Conservation (phyloP, 2,888 invertebrate species). For the Furcula furcula region DNA sequence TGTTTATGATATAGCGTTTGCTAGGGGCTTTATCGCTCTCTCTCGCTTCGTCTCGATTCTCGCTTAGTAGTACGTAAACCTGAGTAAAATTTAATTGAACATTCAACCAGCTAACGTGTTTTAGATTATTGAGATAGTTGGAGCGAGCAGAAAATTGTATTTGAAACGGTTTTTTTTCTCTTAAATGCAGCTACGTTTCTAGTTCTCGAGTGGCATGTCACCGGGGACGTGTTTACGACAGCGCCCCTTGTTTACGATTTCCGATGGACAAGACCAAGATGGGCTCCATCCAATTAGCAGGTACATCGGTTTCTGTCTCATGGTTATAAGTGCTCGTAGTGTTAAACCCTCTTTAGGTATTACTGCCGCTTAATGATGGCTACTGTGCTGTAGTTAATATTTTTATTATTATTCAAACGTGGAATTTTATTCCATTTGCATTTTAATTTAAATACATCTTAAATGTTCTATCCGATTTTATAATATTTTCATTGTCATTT, state of each 20-base stretch:
- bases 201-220: constrained; percentile 22
- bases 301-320: constrained; percentile 35
- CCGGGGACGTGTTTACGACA: constrained; percentile 34
- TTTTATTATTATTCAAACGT: too few relatives aligned
- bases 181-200: neutral
- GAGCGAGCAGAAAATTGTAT: neutral
- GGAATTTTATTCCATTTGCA: too few relatives aligned
- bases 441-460: too few relatives aligned
- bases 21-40: constrained; percentile 8
- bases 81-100: neutral
- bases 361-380: too few relatives aligned
- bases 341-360: too few relatives aligned
- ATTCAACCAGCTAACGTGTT: neutral
- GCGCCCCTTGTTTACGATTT: constrained; percentile 38
- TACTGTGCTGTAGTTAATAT: too few relatives aligned
- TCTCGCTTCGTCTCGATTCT: neutral
- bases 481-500: too few relatives aligned
- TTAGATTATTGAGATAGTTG: neutral
- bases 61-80: neutral
- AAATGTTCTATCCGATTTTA: too few relatives aligned
- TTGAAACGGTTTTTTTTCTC: neutral
- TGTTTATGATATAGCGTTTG: constrained; percentile 26
- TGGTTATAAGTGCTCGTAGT: too few relatives aligned
- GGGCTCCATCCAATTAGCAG: constrained; percentile 36
- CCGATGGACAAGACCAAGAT: constrained; percentile 39